Evolutionary conservation across 2,113 vertebrate species (phyloP).

Genomic region (Ciconia boyciana): DNA sequence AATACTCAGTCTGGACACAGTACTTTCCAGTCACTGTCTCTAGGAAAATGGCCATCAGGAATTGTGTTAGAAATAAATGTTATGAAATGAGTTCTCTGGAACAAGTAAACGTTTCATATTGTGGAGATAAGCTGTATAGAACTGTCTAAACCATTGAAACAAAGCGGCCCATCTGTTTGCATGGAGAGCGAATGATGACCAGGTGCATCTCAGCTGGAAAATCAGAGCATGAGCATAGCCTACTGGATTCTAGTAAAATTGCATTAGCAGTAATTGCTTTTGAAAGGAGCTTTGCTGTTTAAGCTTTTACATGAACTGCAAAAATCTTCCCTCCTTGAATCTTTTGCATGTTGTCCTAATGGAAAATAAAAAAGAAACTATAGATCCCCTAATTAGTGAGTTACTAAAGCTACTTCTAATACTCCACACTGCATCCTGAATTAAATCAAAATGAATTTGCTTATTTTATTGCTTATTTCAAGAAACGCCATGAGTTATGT

Average conservation of each 20-base stretch:
- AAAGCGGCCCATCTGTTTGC: neutral
- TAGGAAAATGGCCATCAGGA: neutral
- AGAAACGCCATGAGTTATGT: neutral
- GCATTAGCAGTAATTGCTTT: neutral
- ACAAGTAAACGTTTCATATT: neutral
- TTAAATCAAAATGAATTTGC: neutral
- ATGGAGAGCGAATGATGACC: neutral
- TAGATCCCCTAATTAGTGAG: neutral
- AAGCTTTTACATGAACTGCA: neutral
- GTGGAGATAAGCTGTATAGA: neutral
- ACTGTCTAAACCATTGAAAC: neutral
- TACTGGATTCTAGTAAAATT: conserved; percentile 58
- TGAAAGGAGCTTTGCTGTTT: neutral
- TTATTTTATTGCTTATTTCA: neutral
- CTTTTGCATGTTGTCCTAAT: neutral
- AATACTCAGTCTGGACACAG: neutral
- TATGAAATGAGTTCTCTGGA: neutral
- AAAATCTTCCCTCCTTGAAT: neutral
- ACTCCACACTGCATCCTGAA: neutral
- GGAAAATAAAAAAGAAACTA: neutral
- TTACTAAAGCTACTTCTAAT: neutral
- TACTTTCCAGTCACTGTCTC: neutral
- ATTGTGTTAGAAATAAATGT: conserved; percentile 14
- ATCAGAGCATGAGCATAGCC: conserved; percentile 63
- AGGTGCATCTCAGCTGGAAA: conserved; percentile 29